A percentile compares a stretch with the other conserved stretches of the same genome.
Conservation (phyloP, 2,113 vertebrate genomes). For the Suncus etruscus region DNA sequence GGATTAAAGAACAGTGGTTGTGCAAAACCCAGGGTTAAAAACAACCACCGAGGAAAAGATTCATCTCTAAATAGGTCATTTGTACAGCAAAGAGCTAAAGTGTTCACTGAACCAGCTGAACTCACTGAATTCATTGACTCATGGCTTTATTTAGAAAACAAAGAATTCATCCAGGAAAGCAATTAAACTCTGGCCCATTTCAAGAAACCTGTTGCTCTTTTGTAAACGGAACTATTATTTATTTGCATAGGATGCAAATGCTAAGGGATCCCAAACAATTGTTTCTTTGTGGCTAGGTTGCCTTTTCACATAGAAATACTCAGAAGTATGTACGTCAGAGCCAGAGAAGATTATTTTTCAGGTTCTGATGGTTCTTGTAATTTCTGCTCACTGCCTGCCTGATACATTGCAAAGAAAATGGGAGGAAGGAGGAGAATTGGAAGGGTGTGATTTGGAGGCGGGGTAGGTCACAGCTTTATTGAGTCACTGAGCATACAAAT, state of each 20-base stretch:
- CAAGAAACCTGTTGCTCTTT: conserved; percentile 35
- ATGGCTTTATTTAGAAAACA: conserved; percentile 41
- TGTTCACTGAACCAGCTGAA: conserved; percentile 14
- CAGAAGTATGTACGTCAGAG: neutral
- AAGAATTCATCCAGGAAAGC: conserved; percentile 45
- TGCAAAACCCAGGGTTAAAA: conserved; percentile 21
- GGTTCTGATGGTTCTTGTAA: neutral
- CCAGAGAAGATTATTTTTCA: neutral
- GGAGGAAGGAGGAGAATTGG: neutral
- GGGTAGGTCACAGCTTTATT: neutral
- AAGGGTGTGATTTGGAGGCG: neutral
- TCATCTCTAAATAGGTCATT: conserved; percentile 50
- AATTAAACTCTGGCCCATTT: conserved; percentile 12
- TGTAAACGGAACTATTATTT: neutral
- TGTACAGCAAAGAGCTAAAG: neutral
- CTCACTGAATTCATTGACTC: conserved; percentile 11
- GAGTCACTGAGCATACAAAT: neutral
- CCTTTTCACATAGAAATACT: neutral
- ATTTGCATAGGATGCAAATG: neutral
- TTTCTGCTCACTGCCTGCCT: neutral
- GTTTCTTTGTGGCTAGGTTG: neutral
- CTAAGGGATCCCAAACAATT: neutral
- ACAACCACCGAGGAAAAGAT: neutral
- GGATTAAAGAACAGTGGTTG: conserved; percentile 33
- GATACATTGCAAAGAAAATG: neutral